Conservation (phyloP, 2,113 vertebrate species). For the Pelobates fuscus region DNA sequence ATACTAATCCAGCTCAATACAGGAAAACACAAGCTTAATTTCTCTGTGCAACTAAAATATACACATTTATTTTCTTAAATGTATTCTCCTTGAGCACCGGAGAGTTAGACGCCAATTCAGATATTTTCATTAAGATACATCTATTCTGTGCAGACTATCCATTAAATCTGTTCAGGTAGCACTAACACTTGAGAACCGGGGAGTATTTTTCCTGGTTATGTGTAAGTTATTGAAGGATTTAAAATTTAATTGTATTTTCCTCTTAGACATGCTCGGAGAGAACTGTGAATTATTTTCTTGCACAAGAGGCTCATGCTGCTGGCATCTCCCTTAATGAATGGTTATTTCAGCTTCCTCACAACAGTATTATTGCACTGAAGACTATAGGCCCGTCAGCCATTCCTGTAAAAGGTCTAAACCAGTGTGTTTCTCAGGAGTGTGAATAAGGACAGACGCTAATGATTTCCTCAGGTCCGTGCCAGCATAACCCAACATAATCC, state of each 20-base stretch:
- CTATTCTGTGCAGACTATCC: background rate
- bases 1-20: no score
- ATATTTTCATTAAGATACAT: background rate
- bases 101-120: no score
- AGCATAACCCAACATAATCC: constrained; percentile 10
- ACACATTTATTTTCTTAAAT: no score
- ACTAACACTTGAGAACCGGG: background rate
- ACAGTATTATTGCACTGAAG: background rate
- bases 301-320: background rate
- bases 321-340: background rate
- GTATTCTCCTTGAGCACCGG: no score
- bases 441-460: constrained; percentile 37
- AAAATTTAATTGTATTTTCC: background rate
- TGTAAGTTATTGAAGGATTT: background rate
- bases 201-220: no score
- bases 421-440: constrained; percentile 12
- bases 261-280: background rate
- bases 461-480: constrained; percentile 37
- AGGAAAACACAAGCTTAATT: no score
- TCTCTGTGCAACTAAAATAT: no score
- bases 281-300: background rate
- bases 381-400: background rate
- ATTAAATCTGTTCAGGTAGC: background rate
- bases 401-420: background rate
- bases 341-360: background rate